Evolutionary conservation across 2,113 vertebrate genomes (phyloP).

Genomic region (Fregetta grallaria): DNA sequence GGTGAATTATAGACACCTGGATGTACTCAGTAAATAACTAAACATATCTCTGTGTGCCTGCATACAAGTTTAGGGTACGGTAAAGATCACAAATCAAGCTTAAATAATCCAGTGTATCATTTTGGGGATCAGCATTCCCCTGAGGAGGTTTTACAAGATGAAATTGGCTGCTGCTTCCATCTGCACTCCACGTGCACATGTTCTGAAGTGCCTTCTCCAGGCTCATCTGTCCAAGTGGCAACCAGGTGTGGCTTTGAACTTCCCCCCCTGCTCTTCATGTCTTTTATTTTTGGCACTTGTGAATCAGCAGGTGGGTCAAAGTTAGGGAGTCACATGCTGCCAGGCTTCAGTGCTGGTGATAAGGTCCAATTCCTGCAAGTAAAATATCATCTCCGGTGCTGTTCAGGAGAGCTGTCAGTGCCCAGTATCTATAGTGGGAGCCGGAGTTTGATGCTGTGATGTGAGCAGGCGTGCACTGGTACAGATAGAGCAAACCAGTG

Average conservation of each 20-base stretch:
- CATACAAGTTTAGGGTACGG: background rate
- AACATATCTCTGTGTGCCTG: background rate
- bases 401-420: background rate
- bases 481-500: background rate
- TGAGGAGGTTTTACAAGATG: background rate
- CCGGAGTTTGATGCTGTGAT: background rate
- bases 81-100: background rate
- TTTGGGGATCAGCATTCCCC: background rate
- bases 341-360: background rate
- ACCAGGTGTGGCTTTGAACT: constrained; percentile 21
- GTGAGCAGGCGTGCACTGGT: background rate
- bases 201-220: background rate
- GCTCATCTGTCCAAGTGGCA: background rate
- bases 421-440: background rate
- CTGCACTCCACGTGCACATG: background rate
- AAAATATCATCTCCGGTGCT: background rate
- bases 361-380: background rate
- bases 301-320: background rate
- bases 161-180: background rate
- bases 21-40: background rate
- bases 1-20: background rate
- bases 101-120: background rate
- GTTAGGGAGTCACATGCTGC: fast-evolving
- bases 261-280: background rate
- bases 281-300: background rate